These are phyloP conservation scores for Mobula hypostoma DNA, from an alignment of 2,113 vertebrate genomes.

Conservation along the genomic window DNA sequence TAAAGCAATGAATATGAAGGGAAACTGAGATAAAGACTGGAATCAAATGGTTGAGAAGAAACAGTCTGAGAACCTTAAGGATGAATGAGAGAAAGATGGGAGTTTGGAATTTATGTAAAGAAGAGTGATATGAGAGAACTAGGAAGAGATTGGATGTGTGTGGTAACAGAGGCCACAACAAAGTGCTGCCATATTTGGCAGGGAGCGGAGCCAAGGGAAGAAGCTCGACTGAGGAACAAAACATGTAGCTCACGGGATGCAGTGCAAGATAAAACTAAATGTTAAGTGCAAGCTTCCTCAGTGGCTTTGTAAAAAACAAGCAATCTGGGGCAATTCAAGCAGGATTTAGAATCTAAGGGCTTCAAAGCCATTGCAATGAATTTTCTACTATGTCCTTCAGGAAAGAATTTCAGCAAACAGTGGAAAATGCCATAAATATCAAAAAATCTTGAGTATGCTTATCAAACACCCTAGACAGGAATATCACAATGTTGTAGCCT, in stretches of 20 bases:
- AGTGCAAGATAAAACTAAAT: background rate
- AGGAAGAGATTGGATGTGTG: background rate
- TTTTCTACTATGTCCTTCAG: background rate
- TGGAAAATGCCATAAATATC: background rate
- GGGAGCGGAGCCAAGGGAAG: background rate
- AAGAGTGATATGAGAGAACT: background rate
- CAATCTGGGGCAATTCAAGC: background rate
- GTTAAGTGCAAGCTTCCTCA: background rate
- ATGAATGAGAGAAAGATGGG: background rate
- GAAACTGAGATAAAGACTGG: background rate
- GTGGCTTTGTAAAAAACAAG: background rate
- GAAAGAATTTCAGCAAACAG: background rate
- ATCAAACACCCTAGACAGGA: too few relatives aligned
- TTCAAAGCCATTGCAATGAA: background rate
- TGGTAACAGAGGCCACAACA: background rate
- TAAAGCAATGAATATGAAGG: background rate
- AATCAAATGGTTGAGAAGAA: background rate
- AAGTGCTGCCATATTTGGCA: background rate
- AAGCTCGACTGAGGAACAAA: background rate
- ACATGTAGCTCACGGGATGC: background rate
- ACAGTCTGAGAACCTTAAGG: background rate
- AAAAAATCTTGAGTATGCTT: too few relatives aligned
- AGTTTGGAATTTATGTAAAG: background rate
- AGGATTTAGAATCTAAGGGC: background rate
- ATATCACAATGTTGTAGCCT: too few relatives aligned